Evolutionary conservation across 1,140 invertebrate species (phyloP).

Genomic region (Drosophila ambigua): DNA sequence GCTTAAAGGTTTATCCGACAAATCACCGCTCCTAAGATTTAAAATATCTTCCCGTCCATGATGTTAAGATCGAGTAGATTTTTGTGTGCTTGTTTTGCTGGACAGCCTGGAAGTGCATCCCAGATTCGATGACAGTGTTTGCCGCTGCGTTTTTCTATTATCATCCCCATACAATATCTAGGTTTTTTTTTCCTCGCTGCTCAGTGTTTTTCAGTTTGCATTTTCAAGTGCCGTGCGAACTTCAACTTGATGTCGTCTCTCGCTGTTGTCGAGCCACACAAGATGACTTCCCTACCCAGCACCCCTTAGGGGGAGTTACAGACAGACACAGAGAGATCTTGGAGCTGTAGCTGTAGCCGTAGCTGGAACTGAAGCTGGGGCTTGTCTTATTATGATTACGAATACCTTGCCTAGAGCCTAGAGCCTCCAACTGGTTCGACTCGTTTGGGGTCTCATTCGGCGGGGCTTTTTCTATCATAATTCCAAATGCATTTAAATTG

Average conservation of each 20-base stretch:
- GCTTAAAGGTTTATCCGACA: no score
- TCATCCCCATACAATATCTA: constrained; percentile 57
- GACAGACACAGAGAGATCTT: constrained; percentile 3
- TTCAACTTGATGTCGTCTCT: constrained; percentile 64
- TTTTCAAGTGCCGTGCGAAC: constrained; percentile 79
- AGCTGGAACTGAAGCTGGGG: constrained; percentile 3
- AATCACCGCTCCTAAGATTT: no score
- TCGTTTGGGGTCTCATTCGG: constrained; percentile 59
- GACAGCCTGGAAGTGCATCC: constrained; percentile 5
- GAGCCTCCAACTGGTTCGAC: constrained; percentile 65
- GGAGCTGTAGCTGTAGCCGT: constrained; percentile 2
- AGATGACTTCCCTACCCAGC: constrained; percentile 62
- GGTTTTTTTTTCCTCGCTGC: constrained; percentile 35
- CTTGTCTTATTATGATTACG: constrained; percentile 54
- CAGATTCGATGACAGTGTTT: neutral
- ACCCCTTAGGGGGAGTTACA: constrained; percentile 8
- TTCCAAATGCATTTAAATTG: constrained; percentile 73
- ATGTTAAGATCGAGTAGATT: neutral
- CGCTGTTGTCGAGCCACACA: constrained; percentile 62
- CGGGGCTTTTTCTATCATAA: constrained; percentile 57
- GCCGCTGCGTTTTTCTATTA: constrained; percentile 42
- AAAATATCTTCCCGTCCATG: no score
- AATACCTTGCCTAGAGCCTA: constrained; percentile 46
- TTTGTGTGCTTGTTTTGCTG: neutral
- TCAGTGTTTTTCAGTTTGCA: constrained; percentile 37